Conservation (phyloP, 2,888 invertebrate species). For the Ferrisia virgata region DNA sequence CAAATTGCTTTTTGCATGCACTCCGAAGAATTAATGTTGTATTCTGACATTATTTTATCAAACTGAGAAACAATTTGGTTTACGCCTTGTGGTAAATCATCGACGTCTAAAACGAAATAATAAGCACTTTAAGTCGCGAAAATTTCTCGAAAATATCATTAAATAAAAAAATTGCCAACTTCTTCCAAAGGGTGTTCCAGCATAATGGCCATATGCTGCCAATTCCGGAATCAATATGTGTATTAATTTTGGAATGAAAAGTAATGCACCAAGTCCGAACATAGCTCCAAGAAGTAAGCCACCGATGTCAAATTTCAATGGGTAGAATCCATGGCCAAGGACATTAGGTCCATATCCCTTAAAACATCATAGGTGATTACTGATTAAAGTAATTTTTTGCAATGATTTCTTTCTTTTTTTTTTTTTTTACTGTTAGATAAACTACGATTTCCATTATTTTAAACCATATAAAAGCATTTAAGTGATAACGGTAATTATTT, state of each 20-base stretch:
- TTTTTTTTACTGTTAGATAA: not conserved
- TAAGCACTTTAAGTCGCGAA: not conserved
- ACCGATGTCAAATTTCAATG: constrained; percentile 76
- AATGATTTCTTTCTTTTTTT: not conserved
- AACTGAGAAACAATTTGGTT: constrained; percentile 54
- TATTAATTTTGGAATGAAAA: constrained; percentile 75
- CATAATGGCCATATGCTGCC: constrained; percentile 59
- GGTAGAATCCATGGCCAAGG: constrained; percentile 59
- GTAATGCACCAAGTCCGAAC: constrained; percentile 74
- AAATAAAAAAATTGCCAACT: constrained; percentile 51
- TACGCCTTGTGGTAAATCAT: constrained; percentile 39
- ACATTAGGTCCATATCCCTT: constrained; percentile 51
- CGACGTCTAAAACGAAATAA: constrained; percentile 23
- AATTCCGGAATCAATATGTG: constrained; percentile 65
- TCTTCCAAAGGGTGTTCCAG: constrained; percentile 53
- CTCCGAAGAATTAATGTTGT: constrained; percentile 61
- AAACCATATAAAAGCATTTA: not conserved
- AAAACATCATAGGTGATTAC: not conserved
- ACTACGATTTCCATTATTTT: not conserved
- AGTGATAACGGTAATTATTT: not conserved
- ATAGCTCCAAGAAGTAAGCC: constrained; percentile 77
- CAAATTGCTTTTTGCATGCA: constrained; percentile 64
- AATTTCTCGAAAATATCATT: not conserved
- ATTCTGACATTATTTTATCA: constrained; percentile 59
- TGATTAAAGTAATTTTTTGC: not conserved